Evolutionary conservation across 1,140 invertebrate species (phyloP), one percentile per base, ranked within the genome.

Genomic region (Trachymyrmex septentrionalis): DNA sequence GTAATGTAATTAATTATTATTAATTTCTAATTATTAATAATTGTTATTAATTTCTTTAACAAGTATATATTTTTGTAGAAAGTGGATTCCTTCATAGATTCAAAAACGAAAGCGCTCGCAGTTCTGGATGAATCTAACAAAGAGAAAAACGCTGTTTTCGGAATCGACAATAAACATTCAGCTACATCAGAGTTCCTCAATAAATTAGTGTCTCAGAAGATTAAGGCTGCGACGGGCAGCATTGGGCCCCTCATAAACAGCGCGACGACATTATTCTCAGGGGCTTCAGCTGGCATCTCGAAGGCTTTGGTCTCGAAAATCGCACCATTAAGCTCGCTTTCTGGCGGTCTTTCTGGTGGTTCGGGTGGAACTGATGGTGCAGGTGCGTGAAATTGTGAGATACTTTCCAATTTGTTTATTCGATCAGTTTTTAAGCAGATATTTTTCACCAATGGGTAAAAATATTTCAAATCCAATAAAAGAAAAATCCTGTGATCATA

Each of bases 21-120:
- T n/a, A n/a, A n/a, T n/a, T n/a, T n/a, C n/a, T n/a, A n/a, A n/a
- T n/a, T n/a, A n/a, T n/a, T n/a, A n/a, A n/a, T n/a, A n/a, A n/a
- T n/a, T n/a, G n/a, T n/a, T n/a, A 24, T 24, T n/a, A 50, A 9
- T 48, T 67, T 10, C 10, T 81, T 19, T 57, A 24, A 72, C 24
- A 48, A 44, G 16, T 21, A 10, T 14, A 59, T 61, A 16, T 55
- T 57, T 86, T 34, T 93, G 19, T 92, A 98, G 97, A 97, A 97
- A 97, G 96, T 97, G 94, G 97, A 98, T 93, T 96, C 96, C 44
- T 96, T 97, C 92, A 95, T 98, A 92, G 97, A 98, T 84, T 96
- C 97, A 4, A 97, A 97, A 93, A 98, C 97, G 1, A 96, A 96
- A 19, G 96, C 97, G 55, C 95, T 98, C 53, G 93, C 96, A 63